A percentile compares a stretch with the other conserved stretches of the same genome.
These are phyloP conservation scores for Barypeithes pellucidus DNA, from an alignment of 2,888 invertebrate species.

Conservation along the genomic window DNA sequence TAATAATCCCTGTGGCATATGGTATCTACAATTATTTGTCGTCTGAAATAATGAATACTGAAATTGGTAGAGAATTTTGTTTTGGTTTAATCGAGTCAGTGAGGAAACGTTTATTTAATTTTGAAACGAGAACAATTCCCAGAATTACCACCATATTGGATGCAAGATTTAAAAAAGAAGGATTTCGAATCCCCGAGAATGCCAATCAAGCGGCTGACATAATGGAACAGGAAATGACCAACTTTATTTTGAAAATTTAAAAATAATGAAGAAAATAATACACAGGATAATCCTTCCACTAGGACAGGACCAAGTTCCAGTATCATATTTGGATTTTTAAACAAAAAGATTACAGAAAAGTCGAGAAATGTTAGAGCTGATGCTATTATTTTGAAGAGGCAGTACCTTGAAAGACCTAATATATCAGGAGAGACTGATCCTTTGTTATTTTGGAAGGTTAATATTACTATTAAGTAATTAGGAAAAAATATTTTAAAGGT, in stretches of 20 bases:
- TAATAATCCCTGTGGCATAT: slow-evolving; percentile 1
- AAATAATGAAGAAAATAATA: too few species aligned
- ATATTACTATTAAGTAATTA: too few species aligned
- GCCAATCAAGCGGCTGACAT: too few species aligned
- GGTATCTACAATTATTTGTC: slow-evolving; percentile 5
- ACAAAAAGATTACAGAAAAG: not conserved
- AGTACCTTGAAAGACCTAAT: not conserved
- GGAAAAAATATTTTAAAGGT: too few species aligned
- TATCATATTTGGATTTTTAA: too few species aligned
- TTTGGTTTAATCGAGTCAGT: not conserved
- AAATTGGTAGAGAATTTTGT: not conserved
- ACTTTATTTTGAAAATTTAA: too few species aligned
- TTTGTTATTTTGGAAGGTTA: too few species aligned
- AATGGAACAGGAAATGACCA: too few species aligned
- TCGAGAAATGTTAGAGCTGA: not conserved
- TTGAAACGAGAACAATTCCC: not conserved
- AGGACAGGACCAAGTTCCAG: too few species aligned
- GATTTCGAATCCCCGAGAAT: too few species aligned
- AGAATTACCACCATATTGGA: not conserved
- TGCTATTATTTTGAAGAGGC: not conserved
- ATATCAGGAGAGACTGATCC: not conserved
- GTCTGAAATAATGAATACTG: not conserved
- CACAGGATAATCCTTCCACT: too few species aligned
- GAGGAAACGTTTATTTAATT: not conserved
- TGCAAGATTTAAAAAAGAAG: too few species aligned